These are phyloP conservation scores for Pharmacophagus antenor DNA, from an alignment of 2,888 invertebrate genomes.

Conservation along the genomic window DNA sequence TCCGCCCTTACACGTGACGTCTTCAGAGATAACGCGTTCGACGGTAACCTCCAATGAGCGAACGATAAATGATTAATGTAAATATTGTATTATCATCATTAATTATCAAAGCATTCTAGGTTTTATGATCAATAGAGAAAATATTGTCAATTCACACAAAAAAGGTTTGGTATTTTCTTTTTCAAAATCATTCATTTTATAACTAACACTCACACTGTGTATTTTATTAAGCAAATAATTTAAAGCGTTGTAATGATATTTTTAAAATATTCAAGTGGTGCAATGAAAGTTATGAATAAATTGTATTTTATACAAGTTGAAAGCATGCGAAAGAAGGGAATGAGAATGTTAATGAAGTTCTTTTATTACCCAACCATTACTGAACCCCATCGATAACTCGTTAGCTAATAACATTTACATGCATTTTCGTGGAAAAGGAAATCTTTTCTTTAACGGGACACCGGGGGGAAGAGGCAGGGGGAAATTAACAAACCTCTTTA, in stretches of 20 bases:
- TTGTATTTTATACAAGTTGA: constrained; percentile 19
- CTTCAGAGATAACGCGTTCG: too few species aligned
- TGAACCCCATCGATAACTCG: constrained; percentile 61
- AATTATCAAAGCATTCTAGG: too few species aligned
- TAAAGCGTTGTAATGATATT: neutral
- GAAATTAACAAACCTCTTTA: constrained; percentile 77
- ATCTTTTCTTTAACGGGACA: constrained; percentile 48
- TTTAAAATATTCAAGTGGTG: constrained; percentile 13
- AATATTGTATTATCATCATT: too few species aligned
- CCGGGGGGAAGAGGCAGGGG: constrained; percentile 45
- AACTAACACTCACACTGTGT: neutral
- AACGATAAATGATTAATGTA: too few species aligned
- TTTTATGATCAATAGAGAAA: too few species aligned
- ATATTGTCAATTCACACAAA: too few species aligned
- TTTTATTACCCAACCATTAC: constrained; percentile 50
- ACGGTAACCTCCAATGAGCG: too few species aligned
- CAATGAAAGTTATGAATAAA: constrained; percentile 28
- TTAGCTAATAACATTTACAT: constrained; percentile 68
- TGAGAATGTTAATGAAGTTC: constrained; percentile 47
- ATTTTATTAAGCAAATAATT: neutral
- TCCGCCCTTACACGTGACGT: too few species aligned
- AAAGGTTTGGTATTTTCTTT: too few species aligned
- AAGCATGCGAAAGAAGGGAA: constrained; percentile 29
- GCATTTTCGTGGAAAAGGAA: constrained; percentile 62
- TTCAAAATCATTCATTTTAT: neutral